Conservation (phyloP, 2,113 vertebrate genomes). For the Alces alces region DNA sequence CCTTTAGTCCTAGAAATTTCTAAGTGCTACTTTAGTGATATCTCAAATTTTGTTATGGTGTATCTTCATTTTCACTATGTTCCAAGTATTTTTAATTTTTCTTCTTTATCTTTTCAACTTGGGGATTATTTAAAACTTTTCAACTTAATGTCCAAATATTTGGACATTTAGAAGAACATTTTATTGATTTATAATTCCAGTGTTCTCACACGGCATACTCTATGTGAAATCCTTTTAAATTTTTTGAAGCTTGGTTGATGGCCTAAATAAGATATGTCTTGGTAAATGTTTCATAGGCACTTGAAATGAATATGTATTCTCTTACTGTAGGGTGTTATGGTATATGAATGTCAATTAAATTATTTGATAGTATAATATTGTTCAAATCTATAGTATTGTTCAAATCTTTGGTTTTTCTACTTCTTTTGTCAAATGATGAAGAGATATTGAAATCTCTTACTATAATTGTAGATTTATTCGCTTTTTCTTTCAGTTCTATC, state of each 20-base stretch:
- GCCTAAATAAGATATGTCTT: neutral
- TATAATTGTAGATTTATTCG: neutral
- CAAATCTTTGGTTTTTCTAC: neutral
- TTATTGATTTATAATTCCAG: neutral
- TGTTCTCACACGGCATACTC: neutral
- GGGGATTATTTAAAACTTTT: neutral
- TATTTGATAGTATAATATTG: neutral
- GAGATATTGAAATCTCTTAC: neutral
- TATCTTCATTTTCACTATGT: neutral
- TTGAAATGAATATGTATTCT: neutral
- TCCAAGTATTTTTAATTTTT: slow-evolving; percentile 8
- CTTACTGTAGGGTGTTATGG: neutral
- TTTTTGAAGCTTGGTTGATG: neutral
- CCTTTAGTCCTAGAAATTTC: neutral
- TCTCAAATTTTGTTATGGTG: neutral
- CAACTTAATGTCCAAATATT: slow-evolving; percentile 1
- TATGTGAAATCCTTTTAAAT: neutral
- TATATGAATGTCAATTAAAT: neutral
- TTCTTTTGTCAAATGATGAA: neutral
- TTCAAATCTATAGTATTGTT: neutral
- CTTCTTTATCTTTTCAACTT: neutral
- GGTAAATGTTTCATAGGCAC: neutral
- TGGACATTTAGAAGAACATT: neutral
- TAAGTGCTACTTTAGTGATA: neutral
- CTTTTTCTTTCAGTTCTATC: neutral